phyloP scores from a whole-genome alignment of 2,888 invertebrate genomes.

The Athalia circularis region DNA sequence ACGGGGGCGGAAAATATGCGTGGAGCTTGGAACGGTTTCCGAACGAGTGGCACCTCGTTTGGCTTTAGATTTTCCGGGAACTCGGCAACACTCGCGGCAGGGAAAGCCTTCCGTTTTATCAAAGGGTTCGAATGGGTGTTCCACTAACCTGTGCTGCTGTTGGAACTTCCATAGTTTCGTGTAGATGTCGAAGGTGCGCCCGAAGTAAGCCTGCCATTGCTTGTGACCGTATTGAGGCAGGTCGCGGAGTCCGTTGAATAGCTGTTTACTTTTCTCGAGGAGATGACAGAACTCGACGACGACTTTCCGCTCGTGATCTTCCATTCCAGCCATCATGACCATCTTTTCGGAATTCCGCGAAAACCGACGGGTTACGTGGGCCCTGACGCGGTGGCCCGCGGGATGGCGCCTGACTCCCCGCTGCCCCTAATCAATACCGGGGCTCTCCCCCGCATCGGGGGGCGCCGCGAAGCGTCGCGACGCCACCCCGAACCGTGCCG shows the following conservation, averaged over 20 bases:
- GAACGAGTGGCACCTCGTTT: no score
- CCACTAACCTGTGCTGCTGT: conserved; percentile 89
- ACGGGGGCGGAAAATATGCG: no score
- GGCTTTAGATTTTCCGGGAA: no score
- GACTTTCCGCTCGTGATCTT: conserved; percentile 92
- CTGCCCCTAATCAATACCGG: conserved; percentile 63
- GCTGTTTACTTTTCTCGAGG: conserved; percentile 96
- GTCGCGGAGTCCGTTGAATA: conserved; percentile 97
- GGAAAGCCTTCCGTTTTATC: no score
- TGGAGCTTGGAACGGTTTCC: no score
- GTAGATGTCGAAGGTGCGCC: conserved; percentile 97
- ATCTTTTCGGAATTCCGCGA: conserved; percentile 73
- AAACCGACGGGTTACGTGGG: conserved; percentile 41
- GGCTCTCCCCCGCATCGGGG: conserved; percentile 63
- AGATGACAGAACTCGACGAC: conserved; percentile 97
- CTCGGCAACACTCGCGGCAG: no score
- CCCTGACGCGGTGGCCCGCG: conserved; percentile 63
- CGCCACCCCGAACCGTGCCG: conserved; percentile 46
- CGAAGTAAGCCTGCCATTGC: conserved; percentile 98
- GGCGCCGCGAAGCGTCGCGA: conserved; percentile 56
- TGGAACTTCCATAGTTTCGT: conserved; percentile 99
- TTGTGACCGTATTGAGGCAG: conserved; percentile 97
- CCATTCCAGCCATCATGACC: conserved; percentile 88
- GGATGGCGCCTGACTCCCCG: conserved; percentile 61
- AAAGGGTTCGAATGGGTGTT: not conserved